phyloP scores from a whole-genome alignment of 2,113 vertebrate species.

The Pedionomus torquatus region DNA sequence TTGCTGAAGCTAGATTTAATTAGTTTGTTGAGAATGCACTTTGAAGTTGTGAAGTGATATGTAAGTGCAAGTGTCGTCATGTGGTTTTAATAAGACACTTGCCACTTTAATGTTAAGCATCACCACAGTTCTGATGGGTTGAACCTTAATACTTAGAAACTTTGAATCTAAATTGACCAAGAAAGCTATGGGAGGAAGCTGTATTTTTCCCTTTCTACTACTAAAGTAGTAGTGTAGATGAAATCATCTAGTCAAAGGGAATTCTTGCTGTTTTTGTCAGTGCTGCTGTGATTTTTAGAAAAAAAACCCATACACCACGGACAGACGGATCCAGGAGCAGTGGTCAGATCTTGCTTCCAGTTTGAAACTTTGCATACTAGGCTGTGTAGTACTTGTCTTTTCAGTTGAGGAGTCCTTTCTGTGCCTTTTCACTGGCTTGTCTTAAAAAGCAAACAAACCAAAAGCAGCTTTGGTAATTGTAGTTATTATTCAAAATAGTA shows the following conservation, averaged over 20 bases:
- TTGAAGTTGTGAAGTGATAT: slow-evolving; percentile 16
- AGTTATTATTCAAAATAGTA: neutral
- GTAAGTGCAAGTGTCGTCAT: slow-evolving; percentile 43
- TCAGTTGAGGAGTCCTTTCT: neutral
- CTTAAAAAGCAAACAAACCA: neutral
- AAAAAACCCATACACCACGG: neutral
- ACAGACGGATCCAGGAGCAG: neutral
- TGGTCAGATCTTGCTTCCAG: neutral
- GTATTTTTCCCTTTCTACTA: neutral
- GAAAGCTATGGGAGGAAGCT: neutral
- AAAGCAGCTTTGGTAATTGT: neutral
- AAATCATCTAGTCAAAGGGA: neutral
- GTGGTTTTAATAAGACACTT: slow-evolving; percentile 17
- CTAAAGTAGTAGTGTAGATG: neutral
- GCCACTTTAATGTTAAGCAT: slow-evolving; percentile 6
- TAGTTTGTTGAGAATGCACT: slow-evolving; percentile 35
- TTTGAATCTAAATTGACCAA: neutral
- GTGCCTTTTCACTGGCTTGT: neutral
- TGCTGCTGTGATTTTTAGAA: neutral
- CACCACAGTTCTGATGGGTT: neutral
- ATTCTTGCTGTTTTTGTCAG: neutral
- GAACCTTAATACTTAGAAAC: neutral
- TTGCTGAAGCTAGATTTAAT: slow-evolving; percentile 41
- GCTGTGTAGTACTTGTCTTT: neutral
- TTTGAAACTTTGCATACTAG: neutral